phyloP scores from a whole-genome alignment of 2,888 invertebrate genomes.

The Argynnis bischoffii region DNA sequence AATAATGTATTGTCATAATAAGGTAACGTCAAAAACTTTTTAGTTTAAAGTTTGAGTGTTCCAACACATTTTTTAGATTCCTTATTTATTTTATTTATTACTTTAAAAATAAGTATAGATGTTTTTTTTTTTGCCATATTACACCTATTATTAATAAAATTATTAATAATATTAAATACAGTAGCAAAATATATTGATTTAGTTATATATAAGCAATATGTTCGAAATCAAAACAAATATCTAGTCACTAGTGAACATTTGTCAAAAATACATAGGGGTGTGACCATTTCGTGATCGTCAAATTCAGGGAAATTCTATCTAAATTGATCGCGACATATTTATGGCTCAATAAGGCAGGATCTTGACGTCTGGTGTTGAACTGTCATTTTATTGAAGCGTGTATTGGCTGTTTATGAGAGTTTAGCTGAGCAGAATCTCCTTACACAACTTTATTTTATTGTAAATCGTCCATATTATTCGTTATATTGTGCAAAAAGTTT shows the following conservation, averaged over 20 bases:
- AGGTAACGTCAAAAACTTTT: no score
- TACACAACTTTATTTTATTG: conserved; percentile 13
- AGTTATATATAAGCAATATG: no score
- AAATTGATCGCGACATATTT: conserved; percentile 57
- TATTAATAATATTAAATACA: neutral
- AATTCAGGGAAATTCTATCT: conserved; percentile 37
- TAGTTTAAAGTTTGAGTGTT: no score
- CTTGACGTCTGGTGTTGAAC: conserved; percentile 37
- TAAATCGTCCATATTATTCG: neutral
- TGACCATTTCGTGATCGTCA: conserved; percentile 17
- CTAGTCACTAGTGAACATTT: neutral
- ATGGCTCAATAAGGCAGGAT: conserved; percentile 57
- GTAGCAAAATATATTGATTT: neutral
- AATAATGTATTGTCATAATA: neutral
- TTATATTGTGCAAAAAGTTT: no score
- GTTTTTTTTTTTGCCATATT: no score
- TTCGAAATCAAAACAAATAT: neutral
- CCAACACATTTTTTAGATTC: no score
- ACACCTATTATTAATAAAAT: neutral
- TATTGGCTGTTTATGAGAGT: conserved; percentile 44
- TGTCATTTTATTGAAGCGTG: conserved; percentile 43
- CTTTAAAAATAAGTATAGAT: no score
- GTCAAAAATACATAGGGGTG: neutral
- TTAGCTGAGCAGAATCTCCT: conserved; percentile 25
- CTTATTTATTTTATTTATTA: no score